Conservation (phyloP, 2,797 vertebrate species). For the Malurus leucopterus region DNA sequence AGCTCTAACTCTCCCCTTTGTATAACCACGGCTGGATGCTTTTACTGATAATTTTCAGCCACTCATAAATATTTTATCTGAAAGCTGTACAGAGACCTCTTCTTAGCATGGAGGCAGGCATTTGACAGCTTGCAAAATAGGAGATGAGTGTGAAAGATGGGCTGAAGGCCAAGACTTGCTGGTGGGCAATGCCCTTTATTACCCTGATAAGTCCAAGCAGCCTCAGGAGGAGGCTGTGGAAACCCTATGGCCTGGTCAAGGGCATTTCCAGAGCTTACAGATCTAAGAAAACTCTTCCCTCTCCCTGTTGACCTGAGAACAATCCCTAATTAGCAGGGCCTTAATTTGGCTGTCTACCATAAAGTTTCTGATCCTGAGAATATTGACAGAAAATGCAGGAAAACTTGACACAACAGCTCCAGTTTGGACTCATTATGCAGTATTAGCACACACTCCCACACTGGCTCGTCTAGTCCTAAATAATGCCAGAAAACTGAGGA, state of each 20-base stretch:
- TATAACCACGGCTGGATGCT: background rate
- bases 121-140: background rate
- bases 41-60: background rate
- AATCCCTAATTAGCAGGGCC: background rate
- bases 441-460: background rate
- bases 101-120: background rate
- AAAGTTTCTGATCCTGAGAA: background rate
- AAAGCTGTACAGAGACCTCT: background rate
- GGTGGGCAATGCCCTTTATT: background rate
- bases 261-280: background rate
- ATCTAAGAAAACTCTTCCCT: background rate
- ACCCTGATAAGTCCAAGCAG: background rate
- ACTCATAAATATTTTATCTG: slow-evolving; percentile 1
- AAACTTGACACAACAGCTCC: fast-evolving
- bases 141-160: background rate
- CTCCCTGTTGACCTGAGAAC: background rate
- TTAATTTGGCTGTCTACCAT: background rate
- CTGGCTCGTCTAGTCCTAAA: background rate
- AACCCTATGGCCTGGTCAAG: background rate
- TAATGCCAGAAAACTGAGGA: background rate
- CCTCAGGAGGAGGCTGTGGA: background rate
- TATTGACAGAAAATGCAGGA: background rate
- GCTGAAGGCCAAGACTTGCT: background rate
- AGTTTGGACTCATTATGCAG: background rate
- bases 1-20: background rate